Conservation (phyloP, 2,797 vertebrate genomes). For the Carcharodon carcharias region DNA sequence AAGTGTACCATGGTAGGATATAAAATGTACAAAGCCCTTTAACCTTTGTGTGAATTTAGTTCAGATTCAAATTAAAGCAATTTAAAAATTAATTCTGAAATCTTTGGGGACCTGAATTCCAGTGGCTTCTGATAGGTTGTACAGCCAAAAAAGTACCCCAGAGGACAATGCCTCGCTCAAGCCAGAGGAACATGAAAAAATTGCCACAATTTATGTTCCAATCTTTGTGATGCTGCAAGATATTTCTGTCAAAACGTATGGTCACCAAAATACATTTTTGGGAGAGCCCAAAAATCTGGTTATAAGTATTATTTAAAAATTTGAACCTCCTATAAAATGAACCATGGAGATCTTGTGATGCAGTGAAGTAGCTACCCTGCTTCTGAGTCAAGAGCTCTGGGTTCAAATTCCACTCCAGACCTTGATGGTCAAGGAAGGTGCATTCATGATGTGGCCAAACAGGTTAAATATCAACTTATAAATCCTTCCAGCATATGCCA, state of each 20-base stretch:
- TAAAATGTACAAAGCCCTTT: neutral
- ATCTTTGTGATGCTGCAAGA: neutral
- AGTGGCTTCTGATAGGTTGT: neutral
- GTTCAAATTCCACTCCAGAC: too few species aligned
- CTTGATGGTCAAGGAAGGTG: too few species aligned
- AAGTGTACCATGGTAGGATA: neutral
- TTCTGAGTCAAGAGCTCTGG: too few species aligned
- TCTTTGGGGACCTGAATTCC: neutral
- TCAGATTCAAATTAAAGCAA: neutral
- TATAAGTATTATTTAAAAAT: neutral
- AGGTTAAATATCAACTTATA: too few species aligned
- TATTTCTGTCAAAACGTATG: neutral
- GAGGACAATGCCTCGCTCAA: neutral
- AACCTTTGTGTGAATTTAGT: neutral
- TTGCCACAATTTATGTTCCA: neutral
- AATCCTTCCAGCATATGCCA: too few species aligned
- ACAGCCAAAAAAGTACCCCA: neutral
- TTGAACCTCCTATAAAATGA: neutral
- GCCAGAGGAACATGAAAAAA: neutral
- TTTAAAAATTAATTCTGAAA: neutral
- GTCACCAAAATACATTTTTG: neutral
- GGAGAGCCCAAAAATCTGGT: neutral
- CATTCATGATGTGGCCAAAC: too few species aligned
- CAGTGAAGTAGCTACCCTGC: too few species aligned
- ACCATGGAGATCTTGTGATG: neutral